Evolutionary conservation across 2,797 vertebrate genomes (phyloP), one percentile per base, ranked within the genome.

Genomic region (Psittacula echo): DNA sequence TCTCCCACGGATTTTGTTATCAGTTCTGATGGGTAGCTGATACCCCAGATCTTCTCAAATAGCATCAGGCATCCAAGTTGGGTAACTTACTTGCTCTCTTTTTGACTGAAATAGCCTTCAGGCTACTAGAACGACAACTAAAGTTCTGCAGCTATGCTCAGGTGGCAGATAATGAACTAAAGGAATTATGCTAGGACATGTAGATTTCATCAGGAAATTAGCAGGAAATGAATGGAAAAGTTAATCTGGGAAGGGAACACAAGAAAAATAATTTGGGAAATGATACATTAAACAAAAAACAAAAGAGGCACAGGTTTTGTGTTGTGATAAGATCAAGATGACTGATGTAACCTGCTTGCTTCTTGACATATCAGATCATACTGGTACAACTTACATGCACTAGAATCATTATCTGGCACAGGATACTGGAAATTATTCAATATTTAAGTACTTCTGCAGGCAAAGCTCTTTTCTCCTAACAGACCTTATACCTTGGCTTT

Each of bases 281-380:
- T 56, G 34, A 92, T 87, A 75, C 53, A 56, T 5, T 54, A 66
- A 88, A 82, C 54, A 71, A 11, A 77, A 12, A 29, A 60, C 29
- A 79, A 74, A 41, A 66, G 34, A 86, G 39, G 86, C 30, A 92
- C 2, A 0, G 21, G 39, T 23, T 95, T 89, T 90, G 12, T 77
- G 34, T 58, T 91, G 90, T 68, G 93, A 94, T 95, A 95, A 95
- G 56, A 94, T 93, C 87, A 42, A 9, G 48, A 70, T 5, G 45
- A 68, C 58, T 86, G 87, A 91, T 94, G 72, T 78, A 95, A 91
- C 65, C 39, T 37, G 53, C 72, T 88, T 93, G 73, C 54, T 50
- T 92, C 73, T 78, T 86, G 62, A 87, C 7, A 10, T 94, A 95
- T 95, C 92, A 96, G 93, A 92, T 93, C 79, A 73, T 87, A 64